Conservation (phyloP, 2,113 vertebrate species). For the Heptranchias perlo region DNA sequence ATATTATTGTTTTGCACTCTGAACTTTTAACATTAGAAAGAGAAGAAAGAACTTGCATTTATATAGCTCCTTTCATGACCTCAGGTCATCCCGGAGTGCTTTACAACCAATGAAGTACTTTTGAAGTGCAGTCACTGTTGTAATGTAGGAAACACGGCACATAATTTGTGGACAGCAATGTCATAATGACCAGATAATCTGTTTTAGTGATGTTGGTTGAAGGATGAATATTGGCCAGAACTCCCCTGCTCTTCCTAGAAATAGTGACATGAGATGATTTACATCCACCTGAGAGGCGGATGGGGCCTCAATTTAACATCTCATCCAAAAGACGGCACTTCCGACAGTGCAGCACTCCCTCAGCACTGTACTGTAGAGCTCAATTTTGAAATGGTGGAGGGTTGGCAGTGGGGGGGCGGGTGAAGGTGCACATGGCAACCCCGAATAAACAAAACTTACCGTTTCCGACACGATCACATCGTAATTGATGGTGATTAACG, state of each 20-base stretch:
- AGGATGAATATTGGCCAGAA: not conserved
- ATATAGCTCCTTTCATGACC: not conserved
- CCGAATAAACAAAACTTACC: no score
- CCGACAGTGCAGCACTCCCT: no score
- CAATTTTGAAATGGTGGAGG: no score
- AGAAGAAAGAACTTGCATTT: not conserved
- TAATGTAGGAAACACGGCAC: no score
- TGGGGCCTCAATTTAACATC: not conserved
- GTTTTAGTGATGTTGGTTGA: not conserved
- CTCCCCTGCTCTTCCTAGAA: not conserved
- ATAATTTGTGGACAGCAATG: no score
- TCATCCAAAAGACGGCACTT: not conserved
- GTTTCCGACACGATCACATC: no score
- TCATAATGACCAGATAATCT: not conserved
- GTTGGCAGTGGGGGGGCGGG: no score
- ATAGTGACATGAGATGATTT: not conserved
- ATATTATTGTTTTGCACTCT: not conserved
- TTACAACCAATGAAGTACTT: no score
- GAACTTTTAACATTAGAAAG: not conserved
- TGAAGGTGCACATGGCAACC: no score
- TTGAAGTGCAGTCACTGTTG: no score
- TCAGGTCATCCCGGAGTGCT: not conserved
- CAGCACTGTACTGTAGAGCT: no score
- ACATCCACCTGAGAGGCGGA: not conserved
- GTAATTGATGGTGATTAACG: no score